phyloP scores from a whole-genome alignment of 2,797 vertebrate species.

The Xyrichtys novacula region DNA sequence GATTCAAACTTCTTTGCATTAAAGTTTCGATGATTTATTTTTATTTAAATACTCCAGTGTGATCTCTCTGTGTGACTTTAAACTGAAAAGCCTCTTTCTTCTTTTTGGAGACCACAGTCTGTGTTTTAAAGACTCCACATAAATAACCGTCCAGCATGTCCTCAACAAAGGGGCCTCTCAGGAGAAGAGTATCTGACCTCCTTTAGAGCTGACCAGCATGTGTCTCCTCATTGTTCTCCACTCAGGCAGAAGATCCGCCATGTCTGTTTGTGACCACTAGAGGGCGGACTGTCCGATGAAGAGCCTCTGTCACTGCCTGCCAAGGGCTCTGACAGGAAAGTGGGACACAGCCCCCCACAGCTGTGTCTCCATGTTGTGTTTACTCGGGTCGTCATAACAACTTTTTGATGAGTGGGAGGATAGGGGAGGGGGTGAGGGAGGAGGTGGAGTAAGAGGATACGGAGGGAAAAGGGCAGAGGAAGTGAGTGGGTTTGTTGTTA shows the following conservation, averaged over 20 bases:
- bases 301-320: not conserved
- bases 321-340: slow-evolving; percentile 24
- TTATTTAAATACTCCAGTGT: not conserved
- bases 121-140: not conserved
- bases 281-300: slow-evolving; percentile 26
- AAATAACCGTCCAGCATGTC: not conserved
- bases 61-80: not conserved
- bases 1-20: no score
- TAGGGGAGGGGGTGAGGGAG: not conserved
- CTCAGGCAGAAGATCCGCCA: not conserved
- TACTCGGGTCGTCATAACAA: slow-evolving; percentile 63
- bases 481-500: slow-evolving; percentile 34
- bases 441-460: slow-evolving; percentile 32
- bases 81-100: not conserved
- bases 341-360: slow-evolving; percentile 22
- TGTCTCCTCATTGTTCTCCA: slow-evolving; percentile 19
- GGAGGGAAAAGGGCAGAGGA: slow-evolving; percentile 41
- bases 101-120: not conserved
- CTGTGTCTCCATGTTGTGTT: slow-evolving; percentile 34
- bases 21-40: no score
- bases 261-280: slow-evolving; percentile 55
- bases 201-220: slow-evolving; percentile 4
- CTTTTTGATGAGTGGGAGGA: slow-evolving; percentile 38
- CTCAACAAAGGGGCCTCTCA: slow-evolving; percentile 20
- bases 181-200: slow-evolving; percentile 26